These are phyloP conservation scores for Pampusana beccarii DNA, from an alignment of 2,113 vertebrate species.

Conservation along the genomic window DNA sequence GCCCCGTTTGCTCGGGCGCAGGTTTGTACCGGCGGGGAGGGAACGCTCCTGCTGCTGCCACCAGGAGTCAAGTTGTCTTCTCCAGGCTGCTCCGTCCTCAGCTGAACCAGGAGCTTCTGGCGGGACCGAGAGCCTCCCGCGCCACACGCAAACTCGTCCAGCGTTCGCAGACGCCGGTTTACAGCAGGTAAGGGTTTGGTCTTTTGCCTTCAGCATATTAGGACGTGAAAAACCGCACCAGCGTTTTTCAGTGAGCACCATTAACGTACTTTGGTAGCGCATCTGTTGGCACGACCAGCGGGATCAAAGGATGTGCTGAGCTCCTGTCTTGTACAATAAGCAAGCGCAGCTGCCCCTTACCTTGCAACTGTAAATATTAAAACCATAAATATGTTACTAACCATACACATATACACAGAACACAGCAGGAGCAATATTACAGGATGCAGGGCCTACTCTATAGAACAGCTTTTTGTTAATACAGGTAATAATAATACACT, in stretches of 20 bases:
- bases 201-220: neutral
- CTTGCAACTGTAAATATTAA: slow-evolving; percentile 58
- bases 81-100: neutral
- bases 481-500: neutral
- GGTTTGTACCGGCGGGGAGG: neutral
- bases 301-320: neutral
- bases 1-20: fast-evolving
- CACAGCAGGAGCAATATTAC: slow-evolving; percentile 40
- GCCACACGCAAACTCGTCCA: neutral
- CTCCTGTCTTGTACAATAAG: neutral
- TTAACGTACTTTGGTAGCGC: neutral
- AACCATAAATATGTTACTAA: slow-evolving; percentile 57
- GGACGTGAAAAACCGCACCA: neutral
- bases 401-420: slow-evolving; percentile 70
- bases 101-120: neutral
- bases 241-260: slow-evolving; percentile 27
- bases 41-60: neutral
- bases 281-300: neutral
- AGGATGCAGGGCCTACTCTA: slow-evolving; percentile 38
- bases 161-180: neutral
- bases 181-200: neutral
- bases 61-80: neutral
- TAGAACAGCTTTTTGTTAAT: slow-evolving; percentile 40
- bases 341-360: slow-evolving; percentile 51
- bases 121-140: neutral